Conservation (phyloP, 2,113 vertebrate genomes). For the Larimichthys polyactis region DNA sequence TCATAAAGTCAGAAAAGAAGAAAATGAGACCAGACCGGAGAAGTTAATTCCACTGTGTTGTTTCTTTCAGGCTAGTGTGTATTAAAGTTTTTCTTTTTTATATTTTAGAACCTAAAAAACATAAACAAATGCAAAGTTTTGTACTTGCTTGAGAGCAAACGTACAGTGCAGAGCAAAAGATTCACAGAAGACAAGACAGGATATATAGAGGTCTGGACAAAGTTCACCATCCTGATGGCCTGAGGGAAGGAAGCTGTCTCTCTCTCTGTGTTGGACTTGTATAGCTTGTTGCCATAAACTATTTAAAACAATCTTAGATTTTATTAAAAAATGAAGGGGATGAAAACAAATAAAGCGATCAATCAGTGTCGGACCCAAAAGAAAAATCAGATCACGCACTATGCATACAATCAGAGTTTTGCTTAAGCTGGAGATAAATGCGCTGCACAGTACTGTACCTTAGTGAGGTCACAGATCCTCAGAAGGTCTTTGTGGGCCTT, state of each 20-base stretch:
- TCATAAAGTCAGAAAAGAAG: neutral
- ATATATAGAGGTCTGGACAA: neutral
- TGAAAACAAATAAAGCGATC: neutral
- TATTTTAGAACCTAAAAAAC: no score
- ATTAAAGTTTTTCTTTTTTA: neutral
- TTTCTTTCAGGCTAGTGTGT: neutral
- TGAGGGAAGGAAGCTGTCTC: neutral
- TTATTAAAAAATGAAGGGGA: neutral
- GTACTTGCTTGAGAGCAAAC: neutral
- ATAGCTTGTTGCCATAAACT: neutral
- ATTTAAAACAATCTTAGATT: neutral
- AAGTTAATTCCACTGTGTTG: neutral
- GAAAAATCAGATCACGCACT: neutral
- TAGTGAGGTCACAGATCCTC: slow-evolving; percentile 92
- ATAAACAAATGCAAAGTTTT: neutral
- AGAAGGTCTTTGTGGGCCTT: slow-evolving; percentile 91
- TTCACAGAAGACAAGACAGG: neutral
- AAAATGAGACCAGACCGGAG: neutral
- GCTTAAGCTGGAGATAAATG: no score
- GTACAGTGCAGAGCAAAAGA: neutral
- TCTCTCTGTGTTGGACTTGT: neutral
- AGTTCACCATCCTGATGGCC: neutral
- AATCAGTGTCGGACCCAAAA: neutral
- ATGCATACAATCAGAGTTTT: neutral
- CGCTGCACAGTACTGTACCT: slow-evolving; percentile 82